Base-by-base conservation (phyloP, 2,888 invertebrate genomes). In the Eupeodes luniger region DNA sequence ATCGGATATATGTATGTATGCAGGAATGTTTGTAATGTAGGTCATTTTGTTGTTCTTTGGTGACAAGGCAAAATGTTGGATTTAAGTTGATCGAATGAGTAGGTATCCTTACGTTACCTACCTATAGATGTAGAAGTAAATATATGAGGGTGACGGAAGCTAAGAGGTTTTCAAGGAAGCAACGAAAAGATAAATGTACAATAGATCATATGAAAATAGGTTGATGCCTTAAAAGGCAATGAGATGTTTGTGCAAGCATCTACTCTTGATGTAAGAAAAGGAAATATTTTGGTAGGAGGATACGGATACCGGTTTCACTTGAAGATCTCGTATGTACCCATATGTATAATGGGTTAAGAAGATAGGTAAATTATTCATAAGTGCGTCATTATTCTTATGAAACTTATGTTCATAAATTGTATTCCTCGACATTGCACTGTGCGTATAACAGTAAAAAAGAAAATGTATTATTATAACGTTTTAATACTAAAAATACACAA, bases 111-210 rank as follows among this genome's bases (percentile, higher is more conserved):
- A 40, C 40, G 0, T 40, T 40, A 40, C 27, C 27, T 40, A 36
- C 36, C 47, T 19, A 19, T 19, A 19, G 19, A 19, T 19, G 19
- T 19, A 19, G 19, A 19, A 19, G 1, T 19, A 19, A 19, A 19
- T 9, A 47, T 3, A 47, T 3, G 9, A 34, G 12, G 14, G 14
- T 36, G 14, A 34, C 14, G 59, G 59, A 57, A 49, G 34, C 55
- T 40, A 10, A 14, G 34, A 66, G 66, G 79, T 19, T 64, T 34
- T 70, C 10, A 80, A 64, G 76, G 76, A 87, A 83, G 83, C 80
- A 84, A 72, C 76, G 59, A 9, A 40, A 79, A 87, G 84, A 87
- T 84, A 80, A 87, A 82, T 83, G 79, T 72, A 80, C 87, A 76
- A 77, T 84, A 80, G 80, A 80, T 87, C 83, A 84, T 83, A 40